phyloP scores from a whole-genome alignment of 2,113 vertebrate species.

The Colistium nudipinnis region DNA sequence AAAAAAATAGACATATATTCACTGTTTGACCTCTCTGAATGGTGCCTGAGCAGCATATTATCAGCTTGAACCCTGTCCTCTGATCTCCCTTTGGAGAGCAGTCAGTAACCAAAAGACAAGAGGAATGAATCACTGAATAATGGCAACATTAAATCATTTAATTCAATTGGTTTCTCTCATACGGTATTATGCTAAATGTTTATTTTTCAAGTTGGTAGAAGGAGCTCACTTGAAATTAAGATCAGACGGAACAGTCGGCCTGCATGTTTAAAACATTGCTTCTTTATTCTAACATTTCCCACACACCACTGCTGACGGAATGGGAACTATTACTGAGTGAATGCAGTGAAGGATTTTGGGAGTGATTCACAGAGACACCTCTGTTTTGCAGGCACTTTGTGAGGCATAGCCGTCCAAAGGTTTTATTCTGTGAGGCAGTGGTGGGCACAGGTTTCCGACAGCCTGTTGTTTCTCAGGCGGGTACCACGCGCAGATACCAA shows the following conservation, averaged over 20 bases:
- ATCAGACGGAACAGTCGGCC: not conserved
- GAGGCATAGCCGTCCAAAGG: conserved; percentile 67
- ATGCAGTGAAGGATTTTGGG: conserved; percentile 41
- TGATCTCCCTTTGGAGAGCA: conserved; percentile 20
- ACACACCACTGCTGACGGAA: conserved; percentile 31
- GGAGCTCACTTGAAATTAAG: too few species aligned
- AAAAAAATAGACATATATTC: too few species aligned
- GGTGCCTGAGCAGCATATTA: not conserved
- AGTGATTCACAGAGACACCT: conserved; percentile 64
- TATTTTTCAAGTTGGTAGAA: too few species aligned
- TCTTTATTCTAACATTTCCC: too few species aligned
- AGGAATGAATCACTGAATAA: not conserved
- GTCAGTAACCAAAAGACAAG: too few species aligned
- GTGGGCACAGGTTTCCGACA: conserved; percentile 80
- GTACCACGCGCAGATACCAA: conserved; percentile 75
- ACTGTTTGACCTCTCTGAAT: not conserved
- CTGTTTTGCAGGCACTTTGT: conserved; percentile 46
- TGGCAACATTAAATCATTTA: too few species aligned
- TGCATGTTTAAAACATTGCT: too few species aligned
- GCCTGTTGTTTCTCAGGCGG: conserved; percentile 80
- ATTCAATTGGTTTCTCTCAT: too few species aligned
- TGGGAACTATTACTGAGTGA: conserved; percentile 47
- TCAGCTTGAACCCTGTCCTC: conserved; percentile 19
- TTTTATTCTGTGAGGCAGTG: conserved; percentile 78
- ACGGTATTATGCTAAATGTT: too few species aligned